Base-by-base conservation (phyloP, 2,797 vertebrate species). In the Lemur catta region DNA sequence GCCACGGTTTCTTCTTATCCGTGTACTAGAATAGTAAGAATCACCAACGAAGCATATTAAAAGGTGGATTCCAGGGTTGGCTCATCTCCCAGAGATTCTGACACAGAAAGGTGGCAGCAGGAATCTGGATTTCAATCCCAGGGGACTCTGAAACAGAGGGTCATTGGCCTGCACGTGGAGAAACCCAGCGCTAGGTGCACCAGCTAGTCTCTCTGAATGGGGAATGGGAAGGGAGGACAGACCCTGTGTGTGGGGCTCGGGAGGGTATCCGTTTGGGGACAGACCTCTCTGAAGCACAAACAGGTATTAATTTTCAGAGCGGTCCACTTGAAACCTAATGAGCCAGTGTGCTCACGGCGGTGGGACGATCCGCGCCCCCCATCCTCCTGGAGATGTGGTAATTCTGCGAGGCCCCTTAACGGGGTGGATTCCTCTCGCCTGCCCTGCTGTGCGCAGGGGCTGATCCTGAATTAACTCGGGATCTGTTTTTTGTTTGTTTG, bases 401-500 rank as follows among this genome's bases (percentile, higher is more conserved):
- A 26, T n/a, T 46, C 50, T 10, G 1, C 43, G 3, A 63, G 33
- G 17, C 48, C 33, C 41, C 20, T 24, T 33, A 20, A 4, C 20
- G 22, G 8, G 55, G 38, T 14, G 22, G 41, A 79, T 65, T 85
- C 63, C 63, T 35, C 61, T 4, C 2, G 2, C 55, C 65, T 1
- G 33, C n/a, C 74, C 71, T 3, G 48, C 94, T 74, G 35, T 24
- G 52, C 33, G 18, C 26, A 10, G 71, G 46, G n/a, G 48, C 52
- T 46, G 61, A 59, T 89, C 75, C 87, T 63, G 91, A 84, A 81
- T n/a, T 84, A 72, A 72, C 52, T 28, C 0, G 0, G 28, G 85
- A 50, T 69, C 76, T 30, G 79, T 59, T 79, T 72, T 93, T 28
- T 82, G 90, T 91, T 96, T 91, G 85, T 84, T 95, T 93, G 90